Percentiles rank a stretch among this genome's conserved stretches.
Conservation (phyloP, 2,797 vertebrate species). For the Cetoscarus ocellatus region DNA sequence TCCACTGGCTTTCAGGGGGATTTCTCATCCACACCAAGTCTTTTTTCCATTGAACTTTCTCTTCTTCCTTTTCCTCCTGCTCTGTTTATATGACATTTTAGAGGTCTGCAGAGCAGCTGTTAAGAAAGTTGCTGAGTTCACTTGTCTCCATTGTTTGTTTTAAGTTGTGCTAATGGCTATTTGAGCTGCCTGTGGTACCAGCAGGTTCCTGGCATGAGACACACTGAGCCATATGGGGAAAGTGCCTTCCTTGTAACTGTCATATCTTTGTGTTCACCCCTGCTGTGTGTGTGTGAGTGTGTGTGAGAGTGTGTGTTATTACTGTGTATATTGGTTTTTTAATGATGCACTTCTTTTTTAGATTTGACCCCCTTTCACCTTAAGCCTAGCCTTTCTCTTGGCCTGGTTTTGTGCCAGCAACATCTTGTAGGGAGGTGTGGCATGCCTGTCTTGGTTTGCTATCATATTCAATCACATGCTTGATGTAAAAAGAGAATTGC, state of each 20-base stretch:
- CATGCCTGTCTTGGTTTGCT: constrained; percentile 1
- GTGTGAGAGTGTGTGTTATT: neutral
- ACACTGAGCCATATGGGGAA: constrained; percentile 57
- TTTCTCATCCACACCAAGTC: constrained; percentile 52
- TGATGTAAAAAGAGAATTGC: constrained; percentile 7
- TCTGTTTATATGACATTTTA: constrained; percentile 25
- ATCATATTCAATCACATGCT: constrained; percentile 20
- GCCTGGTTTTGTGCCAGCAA: neutral
- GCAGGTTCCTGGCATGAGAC: constrained; percentile 51
- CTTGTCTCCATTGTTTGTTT: constrained; percentile 49
- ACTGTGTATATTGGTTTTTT: too few relatives aligned
- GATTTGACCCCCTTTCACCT: neutral
- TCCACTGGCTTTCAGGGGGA: constrained; percentile 67
- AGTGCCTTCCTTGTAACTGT: constrained; percentile 26
- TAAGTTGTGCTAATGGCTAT: constrained; percentile 66
- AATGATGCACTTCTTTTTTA: too few relatives aligned
- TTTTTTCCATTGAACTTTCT: constrained; percentile 26
- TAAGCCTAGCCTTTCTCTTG: neutral
- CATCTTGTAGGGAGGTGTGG: neutral
- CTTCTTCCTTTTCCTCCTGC: constrained; percentile 1
- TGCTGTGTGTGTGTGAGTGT: constrained; percentile 15
- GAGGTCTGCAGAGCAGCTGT: constrained; percentile 61
- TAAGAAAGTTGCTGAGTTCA: constrained; percentile 45
- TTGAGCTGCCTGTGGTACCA: constrained; percentile 53
- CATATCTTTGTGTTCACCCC: constrained; percentile 23